Evolutionary conservation across 2,888 invertebrate genomes (phyloP).

Genomic region (Monochamus alternatus): DNA sequence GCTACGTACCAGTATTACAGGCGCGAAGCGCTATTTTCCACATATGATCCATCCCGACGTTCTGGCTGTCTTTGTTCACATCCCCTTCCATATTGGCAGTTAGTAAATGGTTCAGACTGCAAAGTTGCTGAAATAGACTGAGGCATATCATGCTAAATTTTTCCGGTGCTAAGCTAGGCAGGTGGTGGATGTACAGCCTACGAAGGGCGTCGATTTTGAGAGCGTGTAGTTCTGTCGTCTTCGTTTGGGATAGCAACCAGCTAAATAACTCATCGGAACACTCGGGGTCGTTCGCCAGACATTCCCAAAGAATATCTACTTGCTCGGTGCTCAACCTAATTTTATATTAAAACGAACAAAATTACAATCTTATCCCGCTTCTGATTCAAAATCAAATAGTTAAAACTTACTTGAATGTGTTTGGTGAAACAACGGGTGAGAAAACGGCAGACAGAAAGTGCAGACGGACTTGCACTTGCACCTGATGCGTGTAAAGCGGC

Average conservation of each 20-base stretch:
- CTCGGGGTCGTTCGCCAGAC: constrained; percentile 87
- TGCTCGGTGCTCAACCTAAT: constrained; percentile 88
- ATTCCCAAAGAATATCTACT: constrained; percentile 93
- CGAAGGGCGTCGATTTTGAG: constrained; percentile 89
- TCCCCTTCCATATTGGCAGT: constrained; percentile 75
- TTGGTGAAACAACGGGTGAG: constrained; percentile 91
- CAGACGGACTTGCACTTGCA: constrained; percentile 91
- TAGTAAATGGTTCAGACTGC: constrained; percentile 88
- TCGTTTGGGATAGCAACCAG: constrained; percentile 94
- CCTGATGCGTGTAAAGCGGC: constrained; percentile 82
- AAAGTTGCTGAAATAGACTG: constrained; percentile 92
- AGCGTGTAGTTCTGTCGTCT: constrained; percentile 93
- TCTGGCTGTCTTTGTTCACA: constrained; percentile 71
- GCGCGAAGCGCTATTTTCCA: constrained; percentile 96
- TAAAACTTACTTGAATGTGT: constrained; percentile 81
- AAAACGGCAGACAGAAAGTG: constrained; percentile 95
- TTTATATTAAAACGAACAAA: background rate
- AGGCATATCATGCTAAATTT: constrained; percentile 93
- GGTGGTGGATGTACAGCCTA: constrained; percentile 90
- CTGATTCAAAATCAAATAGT: background rate
- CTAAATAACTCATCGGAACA: constrained; percentile 94
- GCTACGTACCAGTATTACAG: constrained; percentile 81
- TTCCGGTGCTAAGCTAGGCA: constrained; percentile 91
- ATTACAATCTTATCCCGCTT: background rate
- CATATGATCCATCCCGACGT: constrained; percentile 92